These are phyloP conservation scores for Danio tinwini DNA, from an alignment of 2,797 vertebrate genomes.

Conservation along the genomic window DNA sequence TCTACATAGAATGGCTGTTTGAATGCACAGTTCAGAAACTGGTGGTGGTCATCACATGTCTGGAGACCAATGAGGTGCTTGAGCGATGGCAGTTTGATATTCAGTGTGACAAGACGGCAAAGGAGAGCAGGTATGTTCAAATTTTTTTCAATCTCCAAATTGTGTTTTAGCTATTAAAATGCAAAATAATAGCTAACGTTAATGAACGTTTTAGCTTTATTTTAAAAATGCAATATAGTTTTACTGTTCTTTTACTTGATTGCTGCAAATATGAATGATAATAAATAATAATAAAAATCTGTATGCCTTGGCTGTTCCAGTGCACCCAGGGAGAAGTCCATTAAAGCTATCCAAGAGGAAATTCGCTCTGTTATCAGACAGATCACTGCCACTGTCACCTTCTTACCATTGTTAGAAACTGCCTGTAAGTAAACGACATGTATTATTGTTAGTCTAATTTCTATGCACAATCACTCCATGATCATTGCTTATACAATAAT, in stretches of 20 bases:
- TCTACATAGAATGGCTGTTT: constrained; percentile 87
- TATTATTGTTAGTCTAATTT: not conserved
- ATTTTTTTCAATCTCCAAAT: too few relatives aligned
- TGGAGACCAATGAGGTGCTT: constrained; percentile 89
- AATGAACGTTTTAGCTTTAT: too few relatives aligned
- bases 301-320: constrained; percentile 68
- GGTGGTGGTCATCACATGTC: constrained; percentile 92
- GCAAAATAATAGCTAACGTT: too few relatives aligned
- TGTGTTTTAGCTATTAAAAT: too few relatives aligned
- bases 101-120: constrained; percentile 90
- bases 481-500: too few relatives aligned
- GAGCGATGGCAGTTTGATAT: constrained; percentile 98
- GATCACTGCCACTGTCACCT: constrained; percentile 94
- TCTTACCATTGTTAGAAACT: constrained; percentile 91
- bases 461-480: too few relatives aligned
- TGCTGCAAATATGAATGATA: too few relatives aligned
- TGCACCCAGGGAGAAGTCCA: constrained; percentile 88
- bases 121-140: constrained; percentile 81
- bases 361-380: constrained; percentile 95
- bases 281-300: too few relatives aligned
- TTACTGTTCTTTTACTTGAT: not conserved
- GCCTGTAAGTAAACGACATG: constrained; percentile 84
- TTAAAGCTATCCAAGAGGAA: constrained; percentile 95
- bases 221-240: not conserved
- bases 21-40: constrained; percentile 93